These are phyloP conservation scores for Mesitornis unicolor DNA, from an alignment of 2,113 vertebrate genomes.

Conservation along the genomic window DNA sequence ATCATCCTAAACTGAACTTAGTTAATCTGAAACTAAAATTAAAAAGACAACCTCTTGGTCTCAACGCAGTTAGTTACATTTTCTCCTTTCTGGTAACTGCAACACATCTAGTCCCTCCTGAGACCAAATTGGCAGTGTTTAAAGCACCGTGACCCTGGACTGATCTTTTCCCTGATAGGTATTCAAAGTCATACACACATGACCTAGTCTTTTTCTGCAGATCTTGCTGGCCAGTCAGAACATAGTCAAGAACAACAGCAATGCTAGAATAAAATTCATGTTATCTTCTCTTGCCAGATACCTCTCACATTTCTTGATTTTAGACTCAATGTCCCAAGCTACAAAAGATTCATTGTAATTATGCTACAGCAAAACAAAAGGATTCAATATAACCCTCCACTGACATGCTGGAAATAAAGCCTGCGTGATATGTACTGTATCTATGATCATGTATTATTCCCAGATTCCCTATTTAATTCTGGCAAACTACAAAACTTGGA, in stretches of 20 bases:
- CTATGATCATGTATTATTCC: background rate
- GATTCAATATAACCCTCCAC: background rate
- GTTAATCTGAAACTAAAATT: too few species aligned
- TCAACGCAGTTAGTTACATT: conserved; percentile 22
- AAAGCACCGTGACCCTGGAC: background rate
- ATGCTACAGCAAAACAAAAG: background rate
- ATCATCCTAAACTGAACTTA: conserved; percentile 15
- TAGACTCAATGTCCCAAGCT: conserved; percentile 8
- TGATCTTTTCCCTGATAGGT: conserved; percentile 4
- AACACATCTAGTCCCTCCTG: conserved; percentile 7
- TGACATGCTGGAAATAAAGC: background rate
- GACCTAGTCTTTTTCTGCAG: background rate
- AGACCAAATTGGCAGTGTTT: background rate
- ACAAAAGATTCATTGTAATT: background rate
- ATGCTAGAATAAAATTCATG: conserved; percentile 12
- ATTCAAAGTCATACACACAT: background rate
- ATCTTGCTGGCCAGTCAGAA: background rate
- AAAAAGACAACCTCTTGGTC: background rate
- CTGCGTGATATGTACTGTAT: background rate
- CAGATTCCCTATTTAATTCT: conserved; percentile 24
- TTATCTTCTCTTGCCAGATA: conserved; percentile 36
- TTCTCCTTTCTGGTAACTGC: background rate
- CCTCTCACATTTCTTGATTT: conserved; percentile 37
- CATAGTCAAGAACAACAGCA: conserved; percentile 20
- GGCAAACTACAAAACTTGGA: background rate